phyloP scores from a whole-genome alignment of 2,113 vertebrate genomes.

The Seriola dumerili region DNA sequence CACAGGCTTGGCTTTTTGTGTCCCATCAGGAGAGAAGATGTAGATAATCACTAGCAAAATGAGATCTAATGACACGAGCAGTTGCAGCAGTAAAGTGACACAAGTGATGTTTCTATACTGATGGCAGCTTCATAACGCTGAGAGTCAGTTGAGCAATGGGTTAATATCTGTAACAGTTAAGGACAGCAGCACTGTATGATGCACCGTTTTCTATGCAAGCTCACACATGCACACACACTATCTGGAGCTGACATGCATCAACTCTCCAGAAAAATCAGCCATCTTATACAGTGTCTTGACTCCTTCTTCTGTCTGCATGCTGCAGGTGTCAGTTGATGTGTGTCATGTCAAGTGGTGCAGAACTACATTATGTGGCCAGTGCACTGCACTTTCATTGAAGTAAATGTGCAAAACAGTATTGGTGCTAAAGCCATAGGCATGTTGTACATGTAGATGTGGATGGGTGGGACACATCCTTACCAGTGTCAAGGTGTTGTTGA shows the following conservation, averaged over 20 bases:
- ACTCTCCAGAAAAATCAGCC: not conserved
- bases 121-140: conserved; percentile 15
- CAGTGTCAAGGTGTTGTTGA: too few species aligned
- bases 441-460: too few species aligned
- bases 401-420: too few species aligned
- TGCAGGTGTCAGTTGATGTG: too few species aligned
- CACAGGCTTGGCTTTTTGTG: conserved; percentile 7
- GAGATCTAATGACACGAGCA: conserved; percentile 30
- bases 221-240: not conserved
- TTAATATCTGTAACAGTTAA: conserved; percentile 5
- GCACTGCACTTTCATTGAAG: too few species aligned
- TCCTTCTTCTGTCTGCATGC: too few species aligned
- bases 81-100: not conserved
- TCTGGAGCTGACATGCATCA: not conserved
- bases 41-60: conserved; percentile 21
- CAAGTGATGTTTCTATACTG: not conserved
- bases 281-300: not conserved
- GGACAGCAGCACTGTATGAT: too few species aligned
- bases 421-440: too few species aligned
- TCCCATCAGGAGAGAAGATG: not conserved
- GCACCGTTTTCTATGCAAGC: too few species aligned
- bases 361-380: too few species aligned
- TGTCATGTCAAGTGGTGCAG: too few species aligned
- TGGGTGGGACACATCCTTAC: too few species aligned
- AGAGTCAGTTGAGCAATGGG: not conserved